Base-by-base conservation (phyloP, 1,140 invertebrate genomes). In the Trachymyrmex cornetzi region DNA sequence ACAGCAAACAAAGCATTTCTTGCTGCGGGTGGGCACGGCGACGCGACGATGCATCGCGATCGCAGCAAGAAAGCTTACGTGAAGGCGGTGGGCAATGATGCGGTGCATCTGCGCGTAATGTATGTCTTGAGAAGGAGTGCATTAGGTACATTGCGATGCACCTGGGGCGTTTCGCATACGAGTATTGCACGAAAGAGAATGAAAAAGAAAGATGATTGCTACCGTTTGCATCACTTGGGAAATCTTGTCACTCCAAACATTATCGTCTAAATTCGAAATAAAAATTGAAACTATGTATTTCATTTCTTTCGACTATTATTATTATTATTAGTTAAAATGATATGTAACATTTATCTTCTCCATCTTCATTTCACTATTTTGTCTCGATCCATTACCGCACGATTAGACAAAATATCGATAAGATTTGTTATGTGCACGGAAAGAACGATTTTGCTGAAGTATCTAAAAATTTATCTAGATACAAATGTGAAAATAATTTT, bases 1-100 rank as follows among this genome's bases (percentile, higher is more conserved):
- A 12, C 16, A 6, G 55, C 80, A 38, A 84, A 61, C 80, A 75
- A 74, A 74, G 67, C 44, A 12, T 74, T 74, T 82, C 80, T 82
- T 50, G 55, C 53, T 74, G 80, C 67, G 67, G 64, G 44, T 24
- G 34, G 82, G 66, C 67, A 59, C 27, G 19, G 11, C n/a, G 75
- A 64, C 22, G 61, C 89, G 82, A 74, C 77, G 87, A 59, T 77
- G 67, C 79, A 64, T 63, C 50, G 30, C 57, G 30, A n/a, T 6
- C 50, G 55, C 80, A 30, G 24, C 12, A 84, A 63, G 57, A 84
- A 84, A 63, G 38, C 69, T 74, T 57, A 74, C 69, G 67, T 30
- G 16, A 44, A 53, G 38, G 24, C 80, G 55, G 63, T 48, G 80
- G 69, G 19, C 69, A 75, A 75, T 75, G 38, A 75, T 84, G 80